These are phyloP conservation scores for Vanessa cardui DNA, from an alignment of 2,888 invertebrate species.

Conservation along the genomic window DNA sequence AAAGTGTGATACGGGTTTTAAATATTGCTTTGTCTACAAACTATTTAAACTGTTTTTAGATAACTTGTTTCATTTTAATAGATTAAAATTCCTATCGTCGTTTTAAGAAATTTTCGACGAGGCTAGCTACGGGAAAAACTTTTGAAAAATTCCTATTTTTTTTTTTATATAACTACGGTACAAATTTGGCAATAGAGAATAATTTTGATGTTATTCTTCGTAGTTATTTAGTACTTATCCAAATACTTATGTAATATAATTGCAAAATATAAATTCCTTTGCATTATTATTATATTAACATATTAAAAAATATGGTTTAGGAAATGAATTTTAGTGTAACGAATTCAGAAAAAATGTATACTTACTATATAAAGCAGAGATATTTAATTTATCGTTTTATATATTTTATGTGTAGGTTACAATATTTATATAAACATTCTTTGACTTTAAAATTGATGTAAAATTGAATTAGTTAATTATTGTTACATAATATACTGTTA, in stretches of 20 bases:
- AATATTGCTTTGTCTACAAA: slow-evolving; percentile 73
- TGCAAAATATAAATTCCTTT: slow-evolving; percentile 76
- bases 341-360: slow-evolving; percentile 12
- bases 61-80: slow-evolving; percentile 42
- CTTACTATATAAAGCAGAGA: slow-evolving; percentile 1
- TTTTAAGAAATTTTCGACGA: slow-evolving; percentile 60
- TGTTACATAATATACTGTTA: slow-evolving; percentile 14
- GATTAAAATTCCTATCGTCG: slow-evolving; percentile 55
- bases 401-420: slow-evolving; percentile 2
- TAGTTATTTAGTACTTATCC: slow-evolving; percentile 53
- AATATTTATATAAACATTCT: neutral
- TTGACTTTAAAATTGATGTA: neutral
- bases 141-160: slow-evolving; percentile 68
- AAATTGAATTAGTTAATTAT: slow-evolving; percentile 6
- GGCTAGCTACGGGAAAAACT: slow-evolving; percentile 74
- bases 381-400: slow-evolving; percentile 1
- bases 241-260: slow-evolving; percentile 50
- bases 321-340: slow-evolving; percentile 15
- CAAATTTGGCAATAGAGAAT: slow-evolving; percentile 76
- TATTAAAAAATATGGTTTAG: slow-evolving; percentile 25
- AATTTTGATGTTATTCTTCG: slow-evolving; percentile 57
- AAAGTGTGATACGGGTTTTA: slow-evolving; percentile 65
- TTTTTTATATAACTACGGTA: slow-evolving; percentile 64
- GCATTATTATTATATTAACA: slow-evolving; percentile 52
- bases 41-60: slow-evolving; percentile 66